A percentile compares a stretch with the other conserved stretches of the same genome.
Evolutionary conservation across 1,140 invertebrate species (phyloP).

Genomic region (Musca domestica): DNA sequence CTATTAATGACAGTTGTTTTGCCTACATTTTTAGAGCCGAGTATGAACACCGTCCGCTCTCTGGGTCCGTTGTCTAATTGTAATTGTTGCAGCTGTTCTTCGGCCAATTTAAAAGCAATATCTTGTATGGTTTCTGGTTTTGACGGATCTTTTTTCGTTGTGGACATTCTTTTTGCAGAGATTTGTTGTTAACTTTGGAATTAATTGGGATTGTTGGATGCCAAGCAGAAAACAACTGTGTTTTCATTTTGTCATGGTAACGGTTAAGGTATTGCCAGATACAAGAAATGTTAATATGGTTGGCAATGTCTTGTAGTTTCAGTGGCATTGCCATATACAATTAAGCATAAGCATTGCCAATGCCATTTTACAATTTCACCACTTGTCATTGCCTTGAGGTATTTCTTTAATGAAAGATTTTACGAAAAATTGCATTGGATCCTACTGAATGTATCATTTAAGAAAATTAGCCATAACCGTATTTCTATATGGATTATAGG

Average conservation of each 20-base stretch:
- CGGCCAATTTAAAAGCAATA: constrained; percentile 46
- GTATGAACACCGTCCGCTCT: constrained; percentile 58
- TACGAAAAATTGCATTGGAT: too few species aligned
- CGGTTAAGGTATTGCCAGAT: neutral
- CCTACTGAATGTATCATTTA: too few species aligned
- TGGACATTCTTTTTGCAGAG: constrained; percentile 37
- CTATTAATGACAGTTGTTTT: constrained; percentile 79
- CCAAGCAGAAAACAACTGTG: neutral
- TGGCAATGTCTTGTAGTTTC: too few species aligned
- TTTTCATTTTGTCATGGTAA: neutral
- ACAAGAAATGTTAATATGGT: too few species aligned
- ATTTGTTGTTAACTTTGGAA: constrained; percentile 25
- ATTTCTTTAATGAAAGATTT: too few species aligned
- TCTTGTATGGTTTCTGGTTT: constrained; percentile 46
- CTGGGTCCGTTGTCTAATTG: constrained; percentile 40
- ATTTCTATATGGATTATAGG: too few species aligned
- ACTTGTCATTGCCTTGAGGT: too few species aligned
- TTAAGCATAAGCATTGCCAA: too few species aligned
- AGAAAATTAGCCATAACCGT: too few species aligned
- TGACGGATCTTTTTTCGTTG: constrained; percentile 8
- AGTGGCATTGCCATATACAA: too few species aligned
- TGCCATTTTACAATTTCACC: too few species aligned
- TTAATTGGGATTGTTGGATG: neutral
- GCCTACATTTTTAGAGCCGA: constrained; percentile 65
- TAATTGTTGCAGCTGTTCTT: constrained; percentile 41